A percentile compares a stretch with the other conserved stretches of the same genome.
phyloP scores from a whole-genome alignment of 1,140 invertebrate species.

The Mercenaria mercenaria region DNA sequence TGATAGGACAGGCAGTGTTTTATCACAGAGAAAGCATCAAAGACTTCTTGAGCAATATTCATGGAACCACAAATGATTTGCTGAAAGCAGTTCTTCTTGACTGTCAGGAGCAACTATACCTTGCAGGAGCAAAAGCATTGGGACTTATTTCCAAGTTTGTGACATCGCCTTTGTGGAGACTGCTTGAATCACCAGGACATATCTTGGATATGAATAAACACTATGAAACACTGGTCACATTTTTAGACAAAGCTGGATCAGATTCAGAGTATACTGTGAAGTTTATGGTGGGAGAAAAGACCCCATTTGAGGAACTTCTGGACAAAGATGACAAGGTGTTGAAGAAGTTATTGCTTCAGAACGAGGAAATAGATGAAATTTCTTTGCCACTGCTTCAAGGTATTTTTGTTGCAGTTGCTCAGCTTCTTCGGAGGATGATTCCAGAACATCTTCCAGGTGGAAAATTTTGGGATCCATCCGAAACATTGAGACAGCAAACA shows the following conservation, averaged over 20 bases:
- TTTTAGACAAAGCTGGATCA: constrained; percentile 7
- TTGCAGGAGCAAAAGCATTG: constrained; percentile 62
- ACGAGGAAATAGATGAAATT: constrained; percentile 22
- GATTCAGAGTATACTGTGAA: neutral
- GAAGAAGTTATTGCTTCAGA: neutral
- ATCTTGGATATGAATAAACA: constrained; percentile 58
- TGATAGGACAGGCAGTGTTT: constrained; percentile 31
- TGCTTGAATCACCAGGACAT: constrained; percentile 52
- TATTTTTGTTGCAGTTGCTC: neutral
- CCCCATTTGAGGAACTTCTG: neutral
- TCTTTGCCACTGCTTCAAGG: neutral
- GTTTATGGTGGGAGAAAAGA: constrained; percentile 27
- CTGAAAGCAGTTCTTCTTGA: constrained; percentile 50
- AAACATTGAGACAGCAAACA: neutral
- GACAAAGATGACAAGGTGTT: neutral
- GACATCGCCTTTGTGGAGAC: constrained; percentile 60
- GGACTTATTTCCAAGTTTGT: constrained; percentile 63
- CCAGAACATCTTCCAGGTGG: constrained; percentile 45
- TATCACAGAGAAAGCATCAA: neutral
- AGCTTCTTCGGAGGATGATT: neutral
- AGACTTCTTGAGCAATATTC: constrained; percentile 38
- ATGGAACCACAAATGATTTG: constrained; percentile 34
- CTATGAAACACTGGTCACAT: neutral
- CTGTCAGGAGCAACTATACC: neutral
- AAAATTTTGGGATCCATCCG: constrained; percentile 17